Conservation (phyloP, 2,113 vertebrate genomes). For the Triplophysa rosa region DNA sequence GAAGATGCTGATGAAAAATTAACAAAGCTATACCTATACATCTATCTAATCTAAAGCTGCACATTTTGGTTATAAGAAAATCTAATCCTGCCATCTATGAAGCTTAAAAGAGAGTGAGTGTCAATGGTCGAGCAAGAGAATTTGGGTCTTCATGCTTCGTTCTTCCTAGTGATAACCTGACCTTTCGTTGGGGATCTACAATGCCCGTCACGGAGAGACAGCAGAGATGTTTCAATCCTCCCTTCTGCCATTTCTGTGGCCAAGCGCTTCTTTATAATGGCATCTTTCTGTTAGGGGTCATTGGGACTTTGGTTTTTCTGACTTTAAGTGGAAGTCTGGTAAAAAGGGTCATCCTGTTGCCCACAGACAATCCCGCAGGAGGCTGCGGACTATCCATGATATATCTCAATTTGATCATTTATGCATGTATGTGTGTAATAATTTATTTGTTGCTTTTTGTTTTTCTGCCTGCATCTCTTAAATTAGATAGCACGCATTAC, state of each 20-base stretch:
- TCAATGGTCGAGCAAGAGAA: not conserved
- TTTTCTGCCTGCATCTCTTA: constrained; percentile 8
- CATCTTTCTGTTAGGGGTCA: constrained; percentile 58
- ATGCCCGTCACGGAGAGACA: constrained; percentile 48
- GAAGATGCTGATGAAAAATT: no score
- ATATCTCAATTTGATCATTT: constrained; percentile 12
- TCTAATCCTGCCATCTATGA: not conserved
- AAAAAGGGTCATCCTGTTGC: not conserved
- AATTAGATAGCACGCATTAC: constrained; percentile 10
- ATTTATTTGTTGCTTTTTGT: constrained; percentile 1
- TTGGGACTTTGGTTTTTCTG: constrained; percentile 53
- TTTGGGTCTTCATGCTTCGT: constrained; percentile 43
- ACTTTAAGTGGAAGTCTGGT: constrained; percentile 36
- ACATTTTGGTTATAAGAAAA: no score
- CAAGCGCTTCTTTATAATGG: constrained; percentile 50
- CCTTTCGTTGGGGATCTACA: constrained; percentile 61
- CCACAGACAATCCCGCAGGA: constrained; percentile 1
- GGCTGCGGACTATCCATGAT: not conserved
- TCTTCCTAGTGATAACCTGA: constrained; percentile 52
- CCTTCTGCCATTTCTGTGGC: constrained; percentile 43
- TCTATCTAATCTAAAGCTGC: no score
- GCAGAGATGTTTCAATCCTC: constrained; percentile 34
- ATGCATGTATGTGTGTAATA: constrained; percentile 10
- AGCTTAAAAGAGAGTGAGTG: not conserved
- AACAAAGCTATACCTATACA: no score